These are phyloP conservation scores for Limanda limanda DNA, from an alignment of 2,113 vertebrate species.

Conservation along the genomic window DNA sequence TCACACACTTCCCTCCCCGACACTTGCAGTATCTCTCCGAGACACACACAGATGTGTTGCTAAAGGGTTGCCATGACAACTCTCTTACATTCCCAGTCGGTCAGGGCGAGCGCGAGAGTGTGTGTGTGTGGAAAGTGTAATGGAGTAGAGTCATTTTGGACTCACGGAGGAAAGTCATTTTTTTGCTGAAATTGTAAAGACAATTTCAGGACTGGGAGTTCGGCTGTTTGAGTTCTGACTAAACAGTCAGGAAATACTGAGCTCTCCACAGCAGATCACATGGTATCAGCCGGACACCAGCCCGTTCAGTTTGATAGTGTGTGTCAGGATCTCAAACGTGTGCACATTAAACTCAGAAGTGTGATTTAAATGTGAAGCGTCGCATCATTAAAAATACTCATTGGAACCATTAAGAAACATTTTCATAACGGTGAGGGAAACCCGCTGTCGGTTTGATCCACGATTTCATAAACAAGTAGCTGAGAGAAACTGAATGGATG, in stretches of 20 bases:
- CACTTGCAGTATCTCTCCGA: background rate
- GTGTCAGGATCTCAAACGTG: background rate
- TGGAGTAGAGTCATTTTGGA: slow-evolving; percentile 59
- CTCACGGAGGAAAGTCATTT: slow-evolving; percentile 53
- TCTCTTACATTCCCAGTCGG: slow-evolving; percentile 54
- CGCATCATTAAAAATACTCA: background rate
- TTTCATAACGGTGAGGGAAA: background rate
- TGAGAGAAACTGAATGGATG: no score
- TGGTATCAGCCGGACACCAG: slow-evolving; percentile 2
- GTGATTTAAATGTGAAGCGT: background rate
- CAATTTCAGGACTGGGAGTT: slow-evolving; percentile 35
- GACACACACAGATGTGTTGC: slow-evolving; percentile 65
- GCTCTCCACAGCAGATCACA: slow-evolving; percentile 8
- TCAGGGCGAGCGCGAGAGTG: slow-evolving; percentile 39
- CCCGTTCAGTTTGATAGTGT: background rate
- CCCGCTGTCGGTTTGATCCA: slow-evolving; percentile 4
- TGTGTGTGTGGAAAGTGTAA: slow-evolving; percentile 45
- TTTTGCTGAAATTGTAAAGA: slow-evolving; percentile 51
- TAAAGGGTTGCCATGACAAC: slow-evolving; percentile 80
- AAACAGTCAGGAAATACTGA: slow-evolving; percentile 22
- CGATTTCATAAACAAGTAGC: background rate
- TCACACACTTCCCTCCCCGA: slow-evolving; percentile 15
- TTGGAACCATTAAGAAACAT: slow-evolving; percentile 15
- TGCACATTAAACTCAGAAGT: slow-evolving; percentile 7
- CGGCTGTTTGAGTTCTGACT: background rate